Base-by-base conservation (phyloP, 2,888 invertebrate species). In the Tetrapedia diversipes region DNA sequence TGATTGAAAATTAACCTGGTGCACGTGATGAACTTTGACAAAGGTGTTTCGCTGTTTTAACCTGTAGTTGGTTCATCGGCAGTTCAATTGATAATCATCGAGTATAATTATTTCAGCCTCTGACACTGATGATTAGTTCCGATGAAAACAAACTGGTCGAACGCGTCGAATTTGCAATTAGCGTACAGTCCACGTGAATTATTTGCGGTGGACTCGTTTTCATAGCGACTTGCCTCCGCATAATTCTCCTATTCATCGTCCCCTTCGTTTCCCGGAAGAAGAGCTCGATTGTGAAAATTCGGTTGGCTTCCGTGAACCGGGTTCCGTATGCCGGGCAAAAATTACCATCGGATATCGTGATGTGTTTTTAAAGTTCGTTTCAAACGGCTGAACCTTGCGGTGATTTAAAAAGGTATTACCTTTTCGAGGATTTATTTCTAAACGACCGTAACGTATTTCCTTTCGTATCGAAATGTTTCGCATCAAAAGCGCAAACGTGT, bases 231-330 rank as follows among this genome's bases (percentile, higher is more conserved):
- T 37, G 27, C 11, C 22, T 10, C 53, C 49, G 69, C 47, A 61
- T 75, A 75, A 59, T 76, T 71, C 47, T 14, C 29, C 67, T 66
- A 76, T 76, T 67, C 71, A 39, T 63, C 63, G 41, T 14, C 29
- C 41, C 60, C 51, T 14, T 51, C 22, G 24, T 32, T 27, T 39
- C 7, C 8, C 41, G 11, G 29, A 16, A 47, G 22, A 49, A 22
- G 22, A 27, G 10, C 16, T 16, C 22, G n/a, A 10, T 11, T 7
- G 43, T 4, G 22, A 60, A 24, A 37, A 61, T 57, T 51, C 29
- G 16, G 22, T 45, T 32, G 47, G 14, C 19, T 10, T 32, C 41
- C 14, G 47, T 27, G 34, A 47, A 53, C 66, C 63, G n/a, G 24
- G 4, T 24, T n/a, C n/a, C 3, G 24, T 41, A 11, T 14, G 10